Base-by-base conservation (phyloP, 2,797 vertebrate genomes). In the Enteromius argenteus region DNA sequence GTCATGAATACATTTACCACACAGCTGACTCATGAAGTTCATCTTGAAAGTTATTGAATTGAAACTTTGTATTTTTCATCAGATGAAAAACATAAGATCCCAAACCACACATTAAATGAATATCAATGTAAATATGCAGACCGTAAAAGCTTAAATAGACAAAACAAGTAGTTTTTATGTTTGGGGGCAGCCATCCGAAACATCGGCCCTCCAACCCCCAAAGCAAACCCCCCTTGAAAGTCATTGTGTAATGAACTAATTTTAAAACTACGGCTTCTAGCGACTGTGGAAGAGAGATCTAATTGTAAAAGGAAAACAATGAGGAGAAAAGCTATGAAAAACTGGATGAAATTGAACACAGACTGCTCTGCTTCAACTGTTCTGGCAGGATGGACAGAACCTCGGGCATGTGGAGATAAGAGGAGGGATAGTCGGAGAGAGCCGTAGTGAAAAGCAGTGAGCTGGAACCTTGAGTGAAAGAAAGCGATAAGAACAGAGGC, bases 391-490 rank as follows among this genome's bases (percentile, higher is more conserved):
- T 27, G 39, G 80, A 64, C 42, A 35, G 30, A 84, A 73, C 9
- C 66, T 51, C 67, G 68, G 71, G 71, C 58, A 44, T 66, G 64
- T 78, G 60, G 39, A 71, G 86, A 86, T 85, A 82, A 72, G 75
- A 79, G 71, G 49, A 69, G 35, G 27, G 62, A 15, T 46, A 53
- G 75, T 17, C 46, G 1, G 39, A 80, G 32, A 74, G 58, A 79
- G 69, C 6, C 17, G 5, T n/a, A 62, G 32, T 64, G 49, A 62
- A 81, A 58, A 68, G 49, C 56, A 81, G 71, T 49, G 69, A 84
- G 30, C 82, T 69, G 79, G 64, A 81, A 84, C 66, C 67, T 84
- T 79, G 66, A 27, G 85, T 56, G 66, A 67, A 82, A 73, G 19
- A 73, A 53, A 17, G 42, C 37, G 69, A 17, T 83, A 84, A 74